Evolutionary conservation across 2,888 invertebrate genomes (phyloP).

Genomic region (Philopedon plagiatum): DNA sequence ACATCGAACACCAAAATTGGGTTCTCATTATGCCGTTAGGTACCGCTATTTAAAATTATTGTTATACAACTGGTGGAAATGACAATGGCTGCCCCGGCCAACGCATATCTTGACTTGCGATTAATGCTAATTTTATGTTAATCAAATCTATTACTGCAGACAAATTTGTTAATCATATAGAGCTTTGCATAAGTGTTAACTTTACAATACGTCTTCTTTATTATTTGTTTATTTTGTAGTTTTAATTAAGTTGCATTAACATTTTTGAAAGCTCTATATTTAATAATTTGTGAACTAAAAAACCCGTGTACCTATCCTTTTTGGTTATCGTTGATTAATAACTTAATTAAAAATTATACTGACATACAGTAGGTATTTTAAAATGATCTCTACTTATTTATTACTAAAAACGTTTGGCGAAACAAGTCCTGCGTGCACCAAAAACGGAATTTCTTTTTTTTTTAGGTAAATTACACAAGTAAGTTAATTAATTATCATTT

Average conservation of each 20-base stretch:
- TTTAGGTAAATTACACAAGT: no score
- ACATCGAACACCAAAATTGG: not conserved
- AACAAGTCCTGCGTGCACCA: no score
- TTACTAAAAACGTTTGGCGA: no score
- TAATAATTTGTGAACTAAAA: not conserved
- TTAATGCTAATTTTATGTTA: constrained; percentile 20
- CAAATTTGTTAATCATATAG: constrained; percentile 9
- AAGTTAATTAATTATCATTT: no score
- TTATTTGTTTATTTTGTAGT: not conserved
- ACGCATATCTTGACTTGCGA: not conserved
- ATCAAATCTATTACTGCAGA: constrained; percentile 3
- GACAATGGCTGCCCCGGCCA: not conserved
- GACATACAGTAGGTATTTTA: no score
- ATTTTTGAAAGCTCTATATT: not conserved
- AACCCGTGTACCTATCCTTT: no score
- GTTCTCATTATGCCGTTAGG: not conserved
- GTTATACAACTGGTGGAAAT: not conserved
- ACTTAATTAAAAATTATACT: no score
- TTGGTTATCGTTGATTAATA: no score
- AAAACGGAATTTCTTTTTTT: no score
- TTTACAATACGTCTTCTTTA: not conserved
- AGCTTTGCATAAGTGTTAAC: not conserved
- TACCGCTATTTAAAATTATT: not conserved
- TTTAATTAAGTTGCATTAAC: not conserved
- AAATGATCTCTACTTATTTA: not conserved